phyloP scores from a whole-genome alignment of 2,797 vertebrate genomes.

The Novumbra hubbsi region DNA sequence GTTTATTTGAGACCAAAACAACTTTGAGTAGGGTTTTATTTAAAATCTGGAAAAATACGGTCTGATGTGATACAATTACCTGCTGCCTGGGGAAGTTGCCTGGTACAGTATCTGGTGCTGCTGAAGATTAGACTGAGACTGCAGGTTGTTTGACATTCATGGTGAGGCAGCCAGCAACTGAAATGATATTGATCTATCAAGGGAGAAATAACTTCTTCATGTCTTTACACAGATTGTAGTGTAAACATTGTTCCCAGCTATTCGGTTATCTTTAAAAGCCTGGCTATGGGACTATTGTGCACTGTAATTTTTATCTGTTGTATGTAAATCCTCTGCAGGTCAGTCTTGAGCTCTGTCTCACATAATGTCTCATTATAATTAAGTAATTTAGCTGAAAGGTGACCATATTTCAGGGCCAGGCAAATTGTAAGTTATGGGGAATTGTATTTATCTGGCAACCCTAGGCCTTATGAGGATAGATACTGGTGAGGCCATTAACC shows the following conservation, averaged over 20 bases:
- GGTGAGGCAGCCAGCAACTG: neutral
- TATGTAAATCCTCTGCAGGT: neutral
- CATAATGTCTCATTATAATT: neutral
- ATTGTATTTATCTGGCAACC: too few species aligned
- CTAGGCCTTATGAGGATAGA: too few species aligned
- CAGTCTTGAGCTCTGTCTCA: constrained; percentile 9
- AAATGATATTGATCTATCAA: neutral
- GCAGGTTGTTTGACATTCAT: neutral
- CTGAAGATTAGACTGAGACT: neutral
- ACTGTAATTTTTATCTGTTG: neutral
- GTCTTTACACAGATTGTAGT: neutral
- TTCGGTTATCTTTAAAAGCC: neutral
- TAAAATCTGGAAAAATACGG: neutral
- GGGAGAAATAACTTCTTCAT: neutral
- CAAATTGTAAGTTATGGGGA: too few species aligned
- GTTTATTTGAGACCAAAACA: too few species aligned
- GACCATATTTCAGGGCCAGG: too few species aligned
- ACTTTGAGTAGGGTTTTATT: neutral
- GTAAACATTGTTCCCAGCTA: neutral
- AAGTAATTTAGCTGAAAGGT: neutral
- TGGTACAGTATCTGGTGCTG: neutral
- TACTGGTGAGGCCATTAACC: too few species aligned
- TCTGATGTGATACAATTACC: neutral
- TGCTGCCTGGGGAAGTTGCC: too few species aligned
- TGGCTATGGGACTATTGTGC: neutral